Evolutionary conservation across 2,797 vertebrate genomes (phyloP).

Genomic region (Epinephelus coioides): DNA sequence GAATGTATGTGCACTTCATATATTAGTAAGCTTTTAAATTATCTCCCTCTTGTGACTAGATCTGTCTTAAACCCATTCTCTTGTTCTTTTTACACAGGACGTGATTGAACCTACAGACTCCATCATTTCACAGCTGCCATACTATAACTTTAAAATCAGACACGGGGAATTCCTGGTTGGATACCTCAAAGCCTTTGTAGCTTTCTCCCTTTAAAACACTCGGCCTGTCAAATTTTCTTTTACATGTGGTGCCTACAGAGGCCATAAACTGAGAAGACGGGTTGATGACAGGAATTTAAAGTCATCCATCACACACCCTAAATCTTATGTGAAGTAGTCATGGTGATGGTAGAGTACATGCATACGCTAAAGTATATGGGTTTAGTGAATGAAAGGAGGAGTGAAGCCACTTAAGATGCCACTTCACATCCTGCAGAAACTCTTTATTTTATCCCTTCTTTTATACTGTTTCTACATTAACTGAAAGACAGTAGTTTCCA

Average conservation of each 20-base stretch:
- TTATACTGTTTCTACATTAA: not conserved
- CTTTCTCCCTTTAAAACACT: slow-evolving; percentile 38
- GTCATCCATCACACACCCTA: slow-evolving; percentile 40
- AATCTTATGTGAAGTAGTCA: slow-evolving; percentile 17
- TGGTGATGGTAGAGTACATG: slow-evolving; percentile 4
- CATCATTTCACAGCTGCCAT: slow-evolving; percentile 43
- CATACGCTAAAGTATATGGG: not conserved
- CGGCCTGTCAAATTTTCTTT: slow-evolving; percentile 50
- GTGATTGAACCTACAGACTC: slow-evolving; percentile 30
- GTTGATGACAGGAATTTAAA: slow-evolving; percentile 60
- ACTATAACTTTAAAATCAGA: slow-evolving; percentile 51
- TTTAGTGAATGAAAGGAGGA: slow-evolving; percentile 24
- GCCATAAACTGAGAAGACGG: slow-evolving; percentile 50
- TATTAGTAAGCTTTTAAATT: slow-evolving; percentile 11
- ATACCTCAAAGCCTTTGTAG: slow-evolving; percentile 68
- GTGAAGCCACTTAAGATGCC: not conserved
- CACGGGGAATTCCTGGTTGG: slow-evolving; percentile 74
- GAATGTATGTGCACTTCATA: slow-evolving; percentile 21
- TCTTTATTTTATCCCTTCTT: not conserved
- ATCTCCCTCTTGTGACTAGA: slow-evolving; percentile 8
- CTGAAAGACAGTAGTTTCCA: not conserved
- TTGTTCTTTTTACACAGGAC: slow-evolving; percentile 2
- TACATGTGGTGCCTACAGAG: slow-evolving; percentile 55
- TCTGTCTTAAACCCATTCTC: slow-evolving; percentile 28
- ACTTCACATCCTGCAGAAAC: not conserved